Conservation (phyloP, 2,113 vertebrate species). For the Cathartes aura region DNA sequence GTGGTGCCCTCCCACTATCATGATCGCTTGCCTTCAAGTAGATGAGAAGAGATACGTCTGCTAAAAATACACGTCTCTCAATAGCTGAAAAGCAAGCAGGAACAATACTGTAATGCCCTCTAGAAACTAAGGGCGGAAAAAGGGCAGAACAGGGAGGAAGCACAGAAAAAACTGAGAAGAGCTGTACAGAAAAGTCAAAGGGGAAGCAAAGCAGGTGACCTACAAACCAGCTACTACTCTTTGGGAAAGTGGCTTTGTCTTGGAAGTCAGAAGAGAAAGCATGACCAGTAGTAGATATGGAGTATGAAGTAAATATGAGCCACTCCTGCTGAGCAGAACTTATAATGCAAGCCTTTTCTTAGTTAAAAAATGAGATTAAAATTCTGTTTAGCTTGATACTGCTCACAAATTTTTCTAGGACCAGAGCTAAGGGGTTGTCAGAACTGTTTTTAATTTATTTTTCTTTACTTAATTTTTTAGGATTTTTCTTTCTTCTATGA, state of each 20-base stretch:
- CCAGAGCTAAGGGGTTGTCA: neutral
- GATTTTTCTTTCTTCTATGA: neutral
- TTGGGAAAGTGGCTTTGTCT: neutral
- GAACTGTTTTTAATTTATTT: neutral
- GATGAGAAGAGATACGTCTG: neutral
- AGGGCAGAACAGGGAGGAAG: neutral
- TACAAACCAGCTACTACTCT: neutral
- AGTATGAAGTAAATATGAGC: neutral
- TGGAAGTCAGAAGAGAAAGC: neutral
- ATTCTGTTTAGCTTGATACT: neutral
- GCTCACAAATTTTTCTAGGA: neutral
- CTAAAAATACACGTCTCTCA: neutral
- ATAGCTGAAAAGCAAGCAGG: neutral
- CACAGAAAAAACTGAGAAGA: neutral
- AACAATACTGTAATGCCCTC: neutral
- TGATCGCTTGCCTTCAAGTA: neutral
- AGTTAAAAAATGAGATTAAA: neutral
- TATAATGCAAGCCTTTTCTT: neutral
- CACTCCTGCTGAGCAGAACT: neutral
- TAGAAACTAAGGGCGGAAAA: neutral
- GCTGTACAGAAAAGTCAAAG: neutral
- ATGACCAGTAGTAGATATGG: neutral
- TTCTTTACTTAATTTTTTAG: neutral
- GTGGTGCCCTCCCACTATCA: neutral
- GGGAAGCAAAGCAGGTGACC: conserved; percentile 2